Base-by-base conservation (phyloP, 2,888 invertebrate genomes). In the Epinotia demarniana region DNA sequence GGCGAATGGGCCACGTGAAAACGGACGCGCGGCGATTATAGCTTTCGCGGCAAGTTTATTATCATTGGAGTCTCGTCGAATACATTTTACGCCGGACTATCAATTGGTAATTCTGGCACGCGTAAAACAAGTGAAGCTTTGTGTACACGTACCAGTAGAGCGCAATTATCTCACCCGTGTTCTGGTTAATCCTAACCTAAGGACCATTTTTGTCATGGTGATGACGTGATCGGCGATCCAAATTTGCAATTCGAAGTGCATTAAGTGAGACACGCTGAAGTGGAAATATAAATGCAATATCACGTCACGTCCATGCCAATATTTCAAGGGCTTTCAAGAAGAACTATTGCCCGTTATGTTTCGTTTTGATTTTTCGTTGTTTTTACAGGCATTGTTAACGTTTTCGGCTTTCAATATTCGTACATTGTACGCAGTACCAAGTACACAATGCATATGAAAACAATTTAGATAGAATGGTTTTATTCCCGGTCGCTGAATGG, bases 1-100 rank as follows among this genome's bases (percentile, higher is more conserved):
- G 58, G 61, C 61, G 53, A 75, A 71, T 71, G 64, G 60, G 66
- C 43, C 71, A 72, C 19, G 66, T 70, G 55, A 67, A 75, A 67
- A 66, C 55, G 60, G 8, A 27, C 46, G 70, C 71, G 46, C 27
- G 55, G 46, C 66, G 53, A 75, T 72, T 67, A 75, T 71, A 49
- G 67, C 61, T 62, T 55, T 55, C 39, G 39, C 46, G 57, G 46
- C 55, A 71, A 71, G 27, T 72, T 75, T 75, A 75, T 67, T 67
- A 75, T 75, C 67, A 67, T 75, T 72, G 55, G 61, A 46, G 33
- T 39, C 43, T 49, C 70, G 53, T 60, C 64, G 18, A 70, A 71
- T 57, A 74, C 58, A 23, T 64, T 64, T 58, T 64, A 49, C 23
- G 55, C 27, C 18, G 57, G 62, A 53, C 18, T 43, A 55, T 68